Evolutionary conservation across 2,888 invertebrate species (phyloP), one percentile per base, ranked within the genome.

Genomic region (Caenorhabditis sp.): DNA sequence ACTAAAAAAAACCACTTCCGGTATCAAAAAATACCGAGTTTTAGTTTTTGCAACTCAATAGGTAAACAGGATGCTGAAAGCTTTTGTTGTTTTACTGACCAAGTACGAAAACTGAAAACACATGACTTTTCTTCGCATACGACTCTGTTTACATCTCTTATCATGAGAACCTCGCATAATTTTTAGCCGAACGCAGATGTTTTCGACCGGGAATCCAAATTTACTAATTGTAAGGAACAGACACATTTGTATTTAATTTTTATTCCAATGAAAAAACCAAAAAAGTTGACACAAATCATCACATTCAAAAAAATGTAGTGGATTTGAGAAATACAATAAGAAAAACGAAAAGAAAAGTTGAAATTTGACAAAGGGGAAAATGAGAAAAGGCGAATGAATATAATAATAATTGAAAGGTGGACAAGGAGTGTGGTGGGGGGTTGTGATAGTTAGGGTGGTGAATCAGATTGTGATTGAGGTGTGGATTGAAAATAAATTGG

Each of bases 221-320:
- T n/a, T n/a, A n/a, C 51, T 51, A 8, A 37, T 20, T 37, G 11
- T 9, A 5, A 37, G 20, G 35, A 13, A 4, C 8, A 18, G 32
- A 6, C 44, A 74, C 37, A 60, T 76, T 67, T 68, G 76, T 61
- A 76, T 76, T 76, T 67, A 76, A 65, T 61, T 67, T 76, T 76
- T 76, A 76, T 76, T 76, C 76, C 67, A 68, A 65, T 67, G 37
- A 40, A 67, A 61, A 76, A 68, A 67, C 50, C 35, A 50, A 9
- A 32, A 35, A 51, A 44, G 20, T 65, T 53, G 76, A 61, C 76
- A 68, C 76, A 67, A 76, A 76, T 20, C 67, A 60, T 44, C 76
- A 76, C 67, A 61, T 71, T 51, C 32, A 26, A 44, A 67, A 64
- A 67, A 51, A 64, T 60, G 74, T 74, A 64, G 4, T 58, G 72